Base-by-base conservation (phyloP, 2,888 invertebrate genomes). In the Caenorhabditis sp. region DNA sequence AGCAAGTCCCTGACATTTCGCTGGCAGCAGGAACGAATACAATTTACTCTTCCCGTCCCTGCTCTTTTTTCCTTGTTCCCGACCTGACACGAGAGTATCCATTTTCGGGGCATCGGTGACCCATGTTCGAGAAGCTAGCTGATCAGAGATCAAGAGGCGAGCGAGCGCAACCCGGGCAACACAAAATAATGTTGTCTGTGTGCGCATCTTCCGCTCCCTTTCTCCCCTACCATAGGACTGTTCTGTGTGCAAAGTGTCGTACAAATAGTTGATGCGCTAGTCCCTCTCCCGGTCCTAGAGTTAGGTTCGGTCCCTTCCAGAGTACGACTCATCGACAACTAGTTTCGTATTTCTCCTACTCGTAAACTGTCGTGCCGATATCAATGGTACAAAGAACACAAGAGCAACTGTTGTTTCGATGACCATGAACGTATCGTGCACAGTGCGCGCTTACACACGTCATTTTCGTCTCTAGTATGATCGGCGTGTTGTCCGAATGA, bases 101-200 rank as follows among this genome's bases (percentile, higher is more conserved):
- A 50, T 60, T 69, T 69, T 60, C 58, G 60, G 69, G 35, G 24
- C 68, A 32, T 58, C 58, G 50, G 15, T 69, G 60, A 51, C 58
- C 69, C 60, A 4, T 11, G 62, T 28, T 56, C 35, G 62, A 20
- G 47, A 44, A 55, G 28, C 53, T 65, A 72, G 72, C 56, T 65
- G 72, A 72, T 58, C 72, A 65, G 37, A 72, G 72, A 72, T 72
- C 67, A 74, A 74, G 74, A 74, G 74, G 60, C 60, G 22, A 65
- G 44, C 72, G 51, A 72, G n/a, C n/a, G n/a, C n/a, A n/a, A 58
- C 64, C 74, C 50, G 22, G 62, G 9, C 6, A 8, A 40, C 55
- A 56, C 55, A 65, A 65, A 72, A 72, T 58, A 72, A 51, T 74
- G 65, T 65, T 74, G n/a, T n/a, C n/a, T 74, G 64, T 74, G 44